Conservation (phyloP, 2,888 invertebrate genomes). For the Sympetrum striolatum region DNA sequence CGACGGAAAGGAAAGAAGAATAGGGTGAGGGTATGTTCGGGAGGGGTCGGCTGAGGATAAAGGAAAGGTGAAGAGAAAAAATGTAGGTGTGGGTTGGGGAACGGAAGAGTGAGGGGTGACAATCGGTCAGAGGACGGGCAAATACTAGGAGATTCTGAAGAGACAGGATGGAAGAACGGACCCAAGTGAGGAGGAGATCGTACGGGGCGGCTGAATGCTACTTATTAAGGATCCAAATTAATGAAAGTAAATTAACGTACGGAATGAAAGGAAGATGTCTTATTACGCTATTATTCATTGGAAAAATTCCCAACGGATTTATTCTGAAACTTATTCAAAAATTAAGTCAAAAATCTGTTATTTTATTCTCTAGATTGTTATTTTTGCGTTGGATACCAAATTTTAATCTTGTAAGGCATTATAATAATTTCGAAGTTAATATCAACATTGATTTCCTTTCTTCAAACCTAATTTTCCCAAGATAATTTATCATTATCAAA, state of each 20-base stretch:
- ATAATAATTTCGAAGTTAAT: too few species aligned
- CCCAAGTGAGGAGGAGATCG: neutral
- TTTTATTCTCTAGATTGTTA: too few species aligned
- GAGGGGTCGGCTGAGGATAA: neutral
- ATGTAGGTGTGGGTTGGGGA: slow-evolving; percentile 20
- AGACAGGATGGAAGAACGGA: neutral
- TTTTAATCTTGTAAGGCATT: too few species aligned
- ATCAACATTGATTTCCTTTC: neutral
- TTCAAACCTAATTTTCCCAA: neutral
- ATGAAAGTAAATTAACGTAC: too few species aligned
- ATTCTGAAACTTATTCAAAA: too few species aligned
- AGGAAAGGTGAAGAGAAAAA: neutral
- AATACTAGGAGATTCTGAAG: neutral
- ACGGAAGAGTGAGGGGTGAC: neutral
- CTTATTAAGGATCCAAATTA: too few species aligned
- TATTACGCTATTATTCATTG: too few species aligned
- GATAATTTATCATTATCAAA: too few species aligned
- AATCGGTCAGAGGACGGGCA: neutral
- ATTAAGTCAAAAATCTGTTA: too few species aligned
- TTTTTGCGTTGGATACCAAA: too few species aligned
- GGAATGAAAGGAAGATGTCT: too few species aligned
- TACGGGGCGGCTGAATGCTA: neutral
- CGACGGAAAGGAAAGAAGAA: neutral
- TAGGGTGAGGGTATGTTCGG: neutral
- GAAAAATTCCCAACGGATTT: too few species aligned